Base-by-base conservation (phyloP, 2,888 invertebrate species). In the Pristionchus maxplancki region DNA sequence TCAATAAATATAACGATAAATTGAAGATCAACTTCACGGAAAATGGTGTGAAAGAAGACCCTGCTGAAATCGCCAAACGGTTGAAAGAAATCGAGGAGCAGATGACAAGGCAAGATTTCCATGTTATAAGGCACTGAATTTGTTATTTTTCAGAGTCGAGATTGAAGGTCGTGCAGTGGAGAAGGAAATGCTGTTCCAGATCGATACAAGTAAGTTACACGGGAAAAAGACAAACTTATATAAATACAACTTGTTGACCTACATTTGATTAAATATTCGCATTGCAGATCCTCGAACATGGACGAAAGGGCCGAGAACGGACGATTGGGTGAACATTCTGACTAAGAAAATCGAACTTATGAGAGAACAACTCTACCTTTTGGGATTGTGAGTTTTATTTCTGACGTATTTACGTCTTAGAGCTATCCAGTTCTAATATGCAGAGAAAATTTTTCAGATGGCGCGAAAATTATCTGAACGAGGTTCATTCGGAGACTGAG, bases 401-500 rank as follows among this genome's bases (percentile, higher is more conserved):
- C 31, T 28, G 40, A 67, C 15, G 15, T 34, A n/a, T 44, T 40
- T 24, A 8, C 24, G 37, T n/a, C n/a, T n/a, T n/a, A n/a, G n/a
- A n/a, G n/a, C n/a, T n/a, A n/a, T n/a, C n/a, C n/a, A n/a, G n/a
- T n/a, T n/a, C n/a, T n/a, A n/a, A n/a, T n/a, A n/a, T n/a, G n/a
- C n/a, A n/a, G n/a, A n/a, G 24, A 24, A 1, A 34, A 1, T 31
- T 24, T 34, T 89, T 44, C 34, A 89, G 89, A n/a, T 89, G 89
- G 89, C 78, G 88, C 24, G 89, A 89, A 40, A 67, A 87, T 13
- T 89, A 81, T 85, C 71, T 89, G 34, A 89, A 89, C 62, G 89
- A 89, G 17, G 84, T 89, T n/a, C 89, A 89, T 67, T 74, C 89
- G 2, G 89, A 89, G 44, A 89, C 89, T 24, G 89, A 89, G 17